phyloP scores from a whole-genome alignment of 2,888 invertebrate species.

The Halictus ligatus region DNA sequence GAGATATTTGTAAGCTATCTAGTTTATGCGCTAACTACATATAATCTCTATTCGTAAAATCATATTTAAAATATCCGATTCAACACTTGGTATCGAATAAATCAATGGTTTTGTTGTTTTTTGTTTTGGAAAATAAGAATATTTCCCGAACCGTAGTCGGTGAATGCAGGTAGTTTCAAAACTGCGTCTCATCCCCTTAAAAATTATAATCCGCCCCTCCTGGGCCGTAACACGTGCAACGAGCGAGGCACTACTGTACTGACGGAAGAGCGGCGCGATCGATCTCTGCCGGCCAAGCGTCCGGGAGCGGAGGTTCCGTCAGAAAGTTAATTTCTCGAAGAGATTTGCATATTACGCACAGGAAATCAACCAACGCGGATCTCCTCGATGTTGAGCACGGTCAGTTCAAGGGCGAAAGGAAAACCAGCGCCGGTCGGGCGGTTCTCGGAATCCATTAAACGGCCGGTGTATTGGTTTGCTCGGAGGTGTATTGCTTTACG shows the following conservation, averaged over 20 bases:
- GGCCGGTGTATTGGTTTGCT: neutral
- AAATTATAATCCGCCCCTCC: no score
- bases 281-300: neutral
- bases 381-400: neutral
- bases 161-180: no score
- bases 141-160: no score
- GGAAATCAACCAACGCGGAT: conserved; percentile 13
- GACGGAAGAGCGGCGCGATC: neutral
- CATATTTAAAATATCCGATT: no score
- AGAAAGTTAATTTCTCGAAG: conserved; percentile 26
- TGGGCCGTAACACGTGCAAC: no score
- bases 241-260: neutral
- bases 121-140: no score
- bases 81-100: no score
- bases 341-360: neutral
- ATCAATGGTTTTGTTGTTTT: no score
- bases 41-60: no score
- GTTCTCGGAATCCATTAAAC: conserved; percentile 44
- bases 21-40: no score
- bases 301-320: conserved; percentile 1
- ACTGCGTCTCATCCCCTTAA: no score
- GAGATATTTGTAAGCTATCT: no score
- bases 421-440: neutral
- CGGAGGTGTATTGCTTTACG: conserved; percentile 17
- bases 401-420: neutral